Evolutionary conservation across 35 echinoderm and acorn worm species (phyloP), one percentile per base, ranked within the genome.

Genomic region (Diadema setosum): DNA sequence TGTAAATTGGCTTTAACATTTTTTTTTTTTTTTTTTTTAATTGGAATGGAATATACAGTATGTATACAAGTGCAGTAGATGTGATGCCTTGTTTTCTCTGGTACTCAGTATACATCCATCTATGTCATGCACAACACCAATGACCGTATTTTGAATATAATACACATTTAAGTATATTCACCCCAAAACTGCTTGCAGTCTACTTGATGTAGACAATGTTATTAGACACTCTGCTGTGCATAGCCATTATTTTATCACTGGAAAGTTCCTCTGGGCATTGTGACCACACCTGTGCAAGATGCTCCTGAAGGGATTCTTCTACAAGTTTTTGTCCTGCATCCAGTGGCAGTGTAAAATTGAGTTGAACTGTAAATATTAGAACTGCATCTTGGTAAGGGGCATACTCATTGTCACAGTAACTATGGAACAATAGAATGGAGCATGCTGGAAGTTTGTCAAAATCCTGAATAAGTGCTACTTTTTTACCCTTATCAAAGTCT

Each of bases 381-480:
- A 76, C 89, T 0, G 86, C 89, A 44, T 91, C 85, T n/a, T 69
- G 84, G 80, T 88, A 91, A 11, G 85, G 85, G 0, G 89, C 94
- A 85, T 95, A 81, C 5, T 95, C 94, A 45, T 87, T 95, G 21
- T 95, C 90, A 39, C 94, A 95, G 81, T 88, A 95, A 27, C 86
- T 88, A 41, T 91, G 89, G 18, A 91, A 95, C 5, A 86, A 60
- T 20, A 92, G 49, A 36, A 95, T 82, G 2, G 94, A 87, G 44
- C 94, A 95, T 0, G 94, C 84, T 17, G 94, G 94, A 14, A 95
- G 78, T 18, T 46, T 3, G 49, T 95, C 89, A 52, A 95, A 82
- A 26, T 91, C 46, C 31, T 59, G 50, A 55, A 95, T 37, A 0
- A 88, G 81, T 4, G 81, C 93, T 0, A 85, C 92, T 65, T 90